Percentiles rank a stretch among this genome's conserved stretches.
Conservation (phyloP, 2,888 invertebrate genomes). For the Pseudococcus viburni region DNA sequence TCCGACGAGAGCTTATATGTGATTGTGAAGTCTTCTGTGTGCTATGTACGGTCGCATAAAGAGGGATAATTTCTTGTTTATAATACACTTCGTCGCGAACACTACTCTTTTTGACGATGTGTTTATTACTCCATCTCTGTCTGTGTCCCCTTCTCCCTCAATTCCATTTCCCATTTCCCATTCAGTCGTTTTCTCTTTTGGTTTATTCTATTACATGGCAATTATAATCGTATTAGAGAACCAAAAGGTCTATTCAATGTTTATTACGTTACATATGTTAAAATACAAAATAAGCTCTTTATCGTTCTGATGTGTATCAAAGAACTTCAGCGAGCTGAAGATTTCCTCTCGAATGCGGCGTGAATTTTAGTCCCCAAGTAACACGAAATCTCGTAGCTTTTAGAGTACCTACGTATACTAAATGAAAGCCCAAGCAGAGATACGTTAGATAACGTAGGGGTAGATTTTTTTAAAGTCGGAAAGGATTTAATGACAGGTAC, state of each 20-base stretch:
- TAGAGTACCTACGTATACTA: background rate
- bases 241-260: conserved; percentile 48
- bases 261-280: conserved; percentile 45
- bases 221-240: conserved; percentile 50
- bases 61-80: conserved; percentile 42
- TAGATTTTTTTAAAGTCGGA: background rate
- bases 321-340: background rate
- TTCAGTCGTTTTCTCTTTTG: background rate
- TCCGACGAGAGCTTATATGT: background rate
- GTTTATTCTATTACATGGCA: conserved; percentile 34
- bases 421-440: background rate
- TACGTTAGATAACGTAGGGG: no score
- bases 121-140: background rate
- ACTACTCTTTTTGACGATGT: conserved; percentile 2
- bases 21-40: background rate
- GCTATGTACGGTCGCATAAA: background rate
- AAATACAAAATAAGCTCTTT: conserved; percentile 35
- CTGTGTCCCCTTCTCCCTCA: no score
- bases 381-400: background rate
- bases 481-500: background rate
- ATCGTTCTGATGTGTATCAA: background rate
- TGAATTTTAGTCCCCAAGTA: background rate
- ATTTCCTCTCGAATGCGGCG: background rate
- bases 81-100: conserved; percentile 30
- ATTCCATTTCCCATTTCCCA: no score